Conservation (phyloP, 2,888 invertebrate species). For the Drosophila meridionalis region DNA sequence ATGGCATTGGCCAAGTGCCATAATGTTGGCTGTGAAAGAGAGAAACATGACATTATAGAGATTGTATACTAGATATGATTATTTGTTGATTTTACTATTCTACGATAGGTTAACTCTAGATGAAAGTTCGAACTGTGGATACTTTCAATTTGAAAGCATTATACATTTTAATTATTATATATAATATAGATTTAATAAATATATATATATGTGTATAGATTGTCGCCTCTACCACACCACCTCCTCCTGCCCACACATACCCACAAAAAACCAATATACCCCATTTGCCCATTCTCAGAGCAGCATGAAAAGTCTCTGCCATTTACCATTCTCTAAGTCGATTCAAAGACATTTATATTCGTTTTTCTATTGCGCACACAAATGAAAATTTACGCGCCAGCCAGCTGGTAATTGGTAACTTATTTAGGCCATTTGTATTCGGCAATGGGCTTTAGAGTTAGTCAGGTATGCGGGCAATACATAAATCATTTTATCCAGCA, state of each 20-base stretch:
- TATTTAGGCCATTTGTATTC: slow-evolving; percentile 60
- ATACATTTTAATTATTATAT: too few species aligned
- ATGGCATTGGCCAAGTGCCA: not conserved
- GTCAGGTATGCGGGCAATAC: slow-evolving; percentile 34
- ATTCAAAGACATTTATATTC: slow-evolving; percentile 51
- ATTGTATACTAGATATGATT: not conserved
- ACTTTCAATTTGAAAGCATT: too few species aligned
- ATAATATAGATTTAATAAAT: not conserved
- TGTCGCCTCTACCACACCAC: not conserved
- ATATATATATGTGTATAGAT: not conserved
- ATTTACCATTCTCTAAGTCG: slow-evolving; percentile 10
- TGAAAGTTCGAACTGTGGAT: not conserved
- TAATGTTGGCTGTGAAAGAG: not conserved
- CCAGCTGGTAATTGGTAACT: slow-evolving; percentile 61
- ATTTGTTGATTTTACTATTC: not conserved
- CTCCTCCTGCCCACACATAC: not conserved
- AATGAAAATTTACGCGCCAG: slow-evolving; percentile 36
- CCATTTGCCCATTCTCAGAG: not conserved
- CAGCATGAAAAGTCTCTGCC: not conserved
- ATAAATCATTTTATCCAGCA: slow-evolving; percentile 73
- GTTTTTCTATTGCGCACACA: slow-evolving; percentile 31
- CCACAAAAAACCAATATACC: not conserved
- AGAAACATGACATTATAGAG: not conserved
- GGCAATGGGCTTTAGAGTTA: slow-evolving; percentile 17
- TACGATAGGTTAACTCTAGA: too few species aligned